Evolutionary conservation across 2,888 invertebrate genomes (phyloP).

Genomic region (Lasius platythorax): DNA sequence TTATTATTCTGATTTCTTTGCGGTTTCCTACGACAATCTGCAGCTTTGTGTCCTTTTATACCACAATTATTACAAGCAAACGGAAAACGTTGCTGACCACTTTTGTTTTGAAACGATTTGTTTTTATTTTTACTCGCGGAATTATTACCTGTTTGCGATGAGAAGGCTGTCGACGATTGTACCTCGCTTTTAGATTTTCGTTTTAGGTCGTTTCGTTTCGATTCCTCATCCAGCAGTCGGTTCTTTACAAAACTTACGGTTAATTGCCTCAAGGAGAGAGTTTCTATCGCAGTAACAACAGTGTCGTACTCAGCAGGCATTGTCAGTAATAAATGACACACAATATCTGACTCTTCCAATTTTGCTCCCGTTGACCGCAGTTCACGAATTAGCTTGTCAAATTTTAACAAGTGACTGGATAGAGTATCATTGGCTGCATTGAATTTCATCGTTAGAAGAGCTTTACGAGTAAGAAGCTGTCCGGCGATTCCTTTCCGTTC

Average conservation of each 20-base stretch:
- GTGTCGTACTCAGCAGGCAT: background rate
- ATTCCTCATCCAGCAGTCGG: background rate
- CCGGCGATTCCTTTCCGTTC: background rate
- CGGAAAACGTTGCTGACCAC: background rate
- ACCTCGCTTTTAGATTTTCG: background rate
- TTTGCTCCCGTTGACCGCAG: background rate
- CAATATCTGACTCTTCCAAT: background rate
- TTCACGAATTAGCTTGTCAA: slow-evolving; percentile 4
- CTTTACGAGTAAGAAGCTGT: background rate
- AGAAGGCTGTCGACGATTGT: background rate
- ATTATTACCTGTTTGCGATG: background rate
- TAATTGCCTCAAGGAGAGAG: background rate
- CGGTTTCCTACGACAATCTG: background rate
- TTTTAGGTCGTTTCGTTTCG: background rate
- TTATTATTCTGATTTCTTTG: background rate
- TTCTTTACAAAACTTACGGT: background rate
- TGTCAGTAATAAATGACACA: background rate
- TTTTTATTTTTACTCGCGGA: background rate
- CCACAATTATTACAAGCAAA: background rate
- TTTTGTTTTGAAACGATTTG: background rate
- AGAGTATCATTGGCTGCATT: background rate
- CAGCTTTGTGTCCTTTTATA: slow-evolving; percentile 3
- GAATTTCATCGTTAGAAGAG: background rate
- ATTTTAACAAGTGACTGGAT: background rate
- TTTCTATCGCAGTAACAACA: background rate